Evolutionary conservation across 2,113 vertebrate genomes (phyloP).

Genomic region (human (Homo sapiens)): GRCh38 chr3:184315501-184316000

Average conservation of each 20-base stretch:
- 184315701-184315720: conserved; percentile 28
- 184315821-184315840: conserved; percentile 97
- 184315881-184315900: conserved; percentile 51
- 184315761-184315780: conserved; percentile 92
- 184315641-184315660: not conserved
- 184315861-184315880: conserved; percentile 44
- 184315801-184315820: conserved; percentile 99
- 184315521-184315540: conserved; percentile 76
- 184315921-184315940: conserved; percentile 68
- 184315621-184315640: not conserved
- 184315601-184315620: not conserved
- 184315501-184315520: conserved; percentile 78
- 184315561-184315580: not conserved
- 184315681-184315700: conserved; percentile 18
- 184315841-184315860: conserved; percentile 97
- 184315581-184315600: conserved; percentile 11
- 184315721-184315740: conserved; percentile 35
- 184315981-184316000: conserved; percentile 55
- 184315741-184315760: conserved; percentile 62
- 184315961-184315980: conserved; percentile 71
- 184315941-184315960: conserved; percentile 75
- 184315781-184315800: conserved; percentile 99
- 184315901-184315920: conserved; percentile 48
- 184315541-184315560: conserved; percentile 69
- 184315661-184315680: not conserved